A percentile compares a stretch with the other conserved stretches of the same genome.
phyloP scores from a whole-genome alignment of 2,797 vertebrate genomes.

The Hapalemur alaotrensis region DNA sequence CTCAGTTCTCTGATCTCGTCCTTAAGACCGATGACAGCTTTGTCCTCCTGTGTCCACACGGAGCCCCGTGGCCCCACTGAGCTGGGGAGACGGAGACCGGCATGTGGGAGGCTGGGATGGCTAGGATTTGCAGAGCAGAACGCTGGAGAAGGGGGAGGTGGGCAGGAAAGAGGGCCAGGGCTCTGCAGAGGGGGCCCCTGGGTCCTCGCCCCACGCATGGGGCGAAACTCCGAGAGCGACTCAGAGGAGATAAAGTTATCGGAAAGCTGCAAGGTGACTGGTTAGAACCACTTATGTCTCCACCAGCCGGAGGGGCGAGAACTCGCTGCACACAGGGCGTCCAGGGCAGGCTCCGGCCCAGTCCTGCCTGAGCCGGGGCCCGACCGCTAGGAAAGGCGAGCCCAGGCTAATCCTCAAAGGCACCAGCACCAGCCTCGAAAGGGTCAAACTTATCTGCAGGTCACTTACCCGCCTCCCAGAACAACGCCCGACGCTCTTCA shows the following conservation, averaged over 20 bases:
- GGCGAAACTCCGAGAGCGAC: rapidly evolving
- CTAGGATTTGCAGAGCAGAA: too few relatives aligned
- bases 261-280: background rate
- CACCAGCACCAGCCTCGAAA: background rate
- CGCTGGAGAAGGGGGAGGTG: rapidly evolving
- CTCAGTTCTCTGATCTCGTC: background rate
- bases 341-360: rapidly evolving
- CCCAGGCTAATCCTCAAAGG: rapidly evolving
- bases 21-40: too few relatives aligned
- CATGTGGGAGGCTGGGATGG: background rate
- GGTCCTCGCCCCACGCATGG: rapidly evolving
- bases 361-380: background rate
- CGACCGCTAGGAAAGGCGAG: background rate
- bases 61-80: rapidly evolving
- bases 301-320: background rate
- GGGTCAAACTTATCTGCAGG: background rate
- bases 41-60: rapidly evolving
- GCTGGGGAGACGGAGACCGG: background rate
- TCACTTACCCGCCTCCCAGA: too few relatives aligned
- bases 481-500: background rate
- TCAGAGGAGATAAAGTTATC: rapidly evolving
- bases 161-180: background rate
- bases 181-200: rapidly evolving
- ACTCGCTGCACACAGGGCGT: rapidly evolving
- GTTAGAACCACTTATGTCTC: rapidly evolving